phyloP scores from a whole-genome alignment of 2,113 vertebrate genomes.

The Python bivittatus region DNA sequence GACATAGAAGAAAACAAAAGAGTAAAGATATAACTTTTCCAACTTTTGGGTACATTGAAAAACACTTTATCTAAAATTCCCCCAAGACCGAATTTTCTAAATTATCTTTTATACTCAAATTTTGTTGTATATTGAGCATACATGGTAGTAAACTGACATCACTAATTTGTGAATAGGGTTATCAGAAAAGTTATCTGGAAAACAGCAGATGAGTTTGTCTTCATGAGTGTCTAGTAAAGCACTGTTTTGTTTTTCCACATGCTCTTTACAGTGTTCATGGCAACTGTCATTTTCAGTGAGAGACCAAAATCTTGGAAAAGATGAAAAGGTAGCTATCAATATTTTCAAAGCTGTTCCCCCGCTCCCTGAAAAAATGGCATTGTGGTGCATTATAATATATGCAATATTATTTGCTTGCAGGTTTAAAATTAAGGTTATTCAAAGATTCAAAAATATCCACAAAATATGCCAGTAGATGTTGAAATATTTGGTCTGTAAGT shows the following conservation, averaged over 20 bases:
- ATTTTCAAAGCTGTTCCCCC: background rate
- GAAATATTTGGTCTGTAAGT: background rate
- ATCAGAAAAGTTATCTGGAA: too few species aligned
- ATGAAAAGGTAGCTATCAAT: background rate
- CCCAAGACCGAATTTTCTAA: too few species aligned
- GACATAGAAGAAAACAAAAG: too few species aligned
- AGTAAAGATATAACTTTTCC: too few species aligned
- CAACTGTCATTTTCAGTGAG: background rate
- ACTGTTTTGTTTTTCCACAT: background rate
- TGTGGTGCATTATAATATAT: background rate
- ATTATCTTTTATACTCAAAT: too few species aligned
- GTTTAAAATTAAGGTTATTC: background rate
- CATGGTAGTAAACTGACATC: too few species aligned
- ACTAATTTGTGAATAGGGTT: too few species aligned
- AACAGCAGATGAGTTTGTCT: background rate
- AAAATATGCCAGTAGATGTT: background rate
- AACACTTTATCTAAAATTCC: too few species aligned
- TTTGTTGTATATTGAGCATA: too few species aligned
- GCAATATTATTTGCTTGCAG: background rate
- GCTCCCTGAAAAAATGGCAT: background rate
- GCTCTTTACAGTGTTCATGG: background rate
- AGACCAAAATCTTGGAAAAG: background rate
- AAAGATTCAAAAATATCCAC: background rate
- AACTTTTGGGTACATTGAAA: too few species aligned
- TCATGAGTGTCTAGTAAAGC: background rate